Conservation (phyloP, 2,113 vertebrate species). For the Chionodraco myersi region DNA sequence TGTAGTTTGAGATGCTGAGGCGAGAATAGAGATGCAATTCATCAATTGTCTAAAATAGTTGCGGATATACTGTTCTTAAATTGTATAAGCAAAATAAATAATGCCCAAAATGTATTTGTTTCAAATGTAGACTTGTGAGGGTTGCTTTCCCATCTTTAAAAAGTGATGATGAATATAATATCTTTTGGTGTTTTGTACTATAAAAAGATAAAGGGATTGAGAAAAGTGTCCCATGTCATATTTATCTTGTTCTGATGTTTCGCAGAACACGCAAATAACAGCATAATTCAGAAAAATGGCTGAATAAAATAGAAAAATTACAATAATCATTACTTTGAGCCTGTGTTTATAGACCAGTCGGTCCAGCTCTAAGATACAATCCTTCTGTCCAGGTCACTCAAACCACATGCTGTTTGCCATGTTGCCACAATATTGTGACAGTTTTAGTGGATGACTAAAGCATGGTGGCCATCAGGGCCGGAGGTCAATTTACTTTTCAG, state of each 20-base stretch:
- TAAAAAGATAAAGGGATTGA: not conserved
- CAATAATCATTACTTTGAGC: not conserved
- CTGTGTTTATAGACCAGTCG: not conserved
- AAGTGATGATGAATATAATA: not conserved
- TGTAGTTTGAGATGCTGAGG: too few relatives aligned
- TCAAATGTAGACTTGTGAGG: not conserved
- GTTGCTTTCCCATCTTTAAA: not conserved
- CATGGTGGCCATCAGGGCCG: not conserved
- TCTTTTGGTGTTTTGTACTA: too few relatives aligned
- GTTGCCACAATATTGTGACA: not conserved
- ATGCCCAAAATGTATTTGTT: not conserved
- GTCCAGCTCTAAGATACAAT: not conserved
- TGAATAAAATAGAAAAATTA: not conserved
- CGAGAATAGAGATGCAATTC: not conserved
- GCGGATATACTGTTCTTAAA: too few relatives aligned
- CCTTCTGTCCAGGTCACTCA: not conserved
- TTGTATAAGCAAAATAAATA: too few relatives aligned
- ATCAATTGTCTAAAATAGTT: not conserved
- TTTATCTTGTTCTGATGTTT: not conserved
- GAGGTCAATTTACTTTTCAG: too few relatives aligned
- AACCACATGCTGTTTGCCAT: not conserved
- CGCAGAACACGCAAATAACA: not conserved
- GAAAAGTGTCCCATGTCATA: not conserved
- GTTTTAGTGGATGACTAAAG: not conserved
- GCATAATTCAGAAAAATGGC: not conserved